Evolutionary conservation across 2,113 vertebrate species (phyloP).

Genomic region (Sander vitreus): DNA sequence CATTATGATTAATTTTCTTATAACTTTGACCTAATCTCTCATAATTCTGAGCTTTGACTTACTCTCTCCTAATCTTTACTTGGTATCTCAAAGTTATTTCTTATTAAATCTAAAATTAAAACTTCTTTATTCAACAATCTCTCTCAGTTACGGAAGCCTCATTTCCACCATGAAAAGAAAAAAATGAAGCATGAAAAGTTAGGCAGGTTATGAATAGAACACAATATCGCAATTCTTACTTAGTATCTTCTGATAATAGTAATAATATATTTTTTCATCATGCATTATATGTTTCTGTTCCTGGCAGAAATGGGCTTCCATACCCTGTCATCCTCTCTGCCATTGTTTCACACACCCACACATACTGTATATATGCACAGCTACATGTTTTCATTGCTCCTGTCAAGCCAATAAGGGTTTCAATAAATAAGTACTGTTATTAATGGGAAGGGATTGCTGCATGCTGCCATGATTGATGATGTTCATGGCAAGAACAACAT

Average conservation of each 20-base stretch:
- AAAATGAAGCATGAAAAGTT: not conserved
- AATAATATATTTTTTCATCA: not conserved
- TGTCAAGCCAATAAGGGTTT: slow-evolving; percentile 41
- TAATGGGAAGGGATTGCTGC: slow-evolving; percentile 60
- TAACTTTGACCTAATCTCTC: not conserved
- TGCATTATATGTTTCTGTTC: not conserved
- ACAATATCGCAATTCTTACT: too few species aligned
- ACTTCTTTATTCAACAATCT: not conserved
- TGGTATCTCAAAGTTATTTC: too few species aligned
- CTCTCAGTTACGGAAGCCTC: not conserved
- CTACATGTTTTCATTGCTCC: slow-evolving; percentile 16
- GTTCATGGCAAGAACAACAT: slow-evolving; percentile 54
- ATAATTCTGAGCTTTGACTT: not conserved
- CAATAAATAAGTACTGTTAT: slow-evolving; percentile 55
- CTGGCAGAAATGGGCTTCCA: not conserved
- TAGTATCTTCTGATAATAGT: not conserved
- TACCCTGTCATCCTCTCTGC: not conserved
- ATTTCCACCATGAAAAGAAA: not conserved
- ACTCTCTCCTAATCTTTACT: too few species aligned
- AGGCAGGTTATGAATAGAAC: not conserved
- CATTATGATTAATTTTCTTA: not conserved
- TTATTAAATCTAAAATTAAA: not conserved
- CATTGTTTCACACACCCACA: slow-evolving; percentile 14
- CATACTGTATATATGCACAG: not conserved
- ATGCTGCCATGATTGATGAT: slow-evolving; percentile 58